phyloP scores from a whole-genome alignment of 1,140 invertebrate genomes.

The Solenopsis invicta region DNA sequence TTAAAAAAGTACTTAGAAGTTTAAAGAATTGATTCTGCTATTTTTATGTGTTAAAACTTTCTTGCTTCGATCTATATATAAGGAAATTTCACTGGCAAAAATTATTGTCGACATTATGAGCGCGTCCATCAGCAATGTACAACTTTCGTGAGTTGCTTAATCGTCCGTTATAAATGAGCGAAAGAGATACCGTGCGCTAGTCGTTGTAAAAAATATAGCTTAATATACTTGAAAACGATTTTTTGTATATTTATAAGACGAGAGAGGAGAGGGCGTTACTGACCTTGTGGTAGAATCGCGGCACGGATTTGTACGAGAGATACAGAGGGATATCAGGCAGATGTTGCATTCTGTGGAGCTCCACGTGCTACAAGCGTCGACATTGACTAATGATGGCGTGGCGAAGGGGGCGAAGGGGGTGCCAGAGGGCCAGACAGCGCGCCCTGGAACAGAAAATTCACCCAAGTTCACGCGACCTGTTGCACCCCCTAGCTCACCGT shows the following conservation, averaged over 20 bases:
- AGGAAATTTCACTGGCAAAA: neutral
- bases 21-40: neutral
- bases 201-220: neutral
- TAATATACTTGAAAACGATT: neutral
- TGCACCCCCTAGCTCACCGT: slow-evolving; percentile 87
- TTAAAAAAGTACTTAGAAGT: neutral
- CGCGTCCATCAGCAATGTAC: neutral
- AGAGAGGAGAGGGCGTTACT: slow-evolving; percentile 26
- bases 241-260: slow-evolving; percentile 9
- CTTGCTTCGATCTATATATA: neutral
- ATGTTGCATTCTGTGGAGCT: slow-evolving; percentile 84
- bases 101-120: neutral
- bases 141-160: slow-evolving; percentile 6
- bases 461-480: slow-evolving; percentile 87
- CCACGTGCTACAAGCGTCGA: slow-evolving; percentile 84
- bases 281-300: slow-evolving; percentile 64
- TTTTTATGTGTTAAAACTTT: neutral
- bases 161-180: no score
- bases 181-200: no score
- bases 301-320: slow-evolving; percentile 77
- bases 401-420: slow-evolving; percentile 80
- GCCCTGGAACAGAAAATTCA: slow-evolving; percentile 87
- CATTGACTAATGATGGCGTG: slow-evolving; percentile 87
- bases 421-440: slow-evolving; percentile 80
- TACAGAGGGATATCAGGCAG: slow-evolving; percentile 83